These are phyloP conservation scores for Scolopax mira DNA, from an alignment of 2,113 vertebrate genomes.

Conservation along the genomic window DNA sequence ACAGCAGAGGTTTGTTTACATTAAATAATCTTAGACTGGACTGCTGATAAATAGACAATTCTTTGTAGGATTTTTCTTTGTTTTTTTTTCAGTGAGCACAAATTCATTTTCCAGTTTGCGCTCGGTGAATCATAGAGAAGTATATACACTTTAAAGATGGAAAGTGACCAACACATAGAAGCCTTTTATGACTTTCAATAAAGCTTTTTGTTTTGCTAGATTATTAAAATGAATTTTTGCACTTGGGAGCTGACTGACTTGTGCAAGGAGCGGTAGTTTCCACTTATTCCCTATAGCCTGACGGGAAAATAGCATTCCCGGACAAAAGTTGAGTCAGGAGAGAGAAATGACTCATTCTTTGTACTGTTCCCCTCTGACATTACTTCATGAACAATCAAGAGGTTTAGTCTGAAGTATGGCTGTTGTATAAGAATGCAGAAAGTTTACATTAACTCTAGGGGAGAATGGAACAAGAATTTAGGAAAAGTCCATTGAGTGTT, in stretches of 20 bases:
- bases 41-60: not conserved
- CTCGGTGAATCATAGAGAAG: not conserved
- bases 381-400: not conserved
- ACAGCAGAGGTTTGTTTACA: not conserved
- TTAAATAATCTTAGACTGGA: not conserved
- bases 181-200: not conserved
- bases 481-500: not conserved
- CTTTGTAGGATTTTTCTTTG: not conserved
- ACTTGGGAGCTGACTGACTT: not conserved
- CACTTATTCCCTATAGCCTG: not conserved
- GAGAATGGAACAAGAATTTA: not conserved
- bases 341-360: conserved; percentile 24
- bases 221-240: conserved; percentile 1
- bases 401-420: not conserved
- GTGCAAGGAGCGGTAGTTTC: not conserved
- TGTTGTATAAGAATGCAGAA: not conserved
- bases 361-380: not conserved
- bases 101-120: not conserved
- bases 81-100: not conserved
- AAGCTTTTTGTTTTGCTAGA: not conserved
- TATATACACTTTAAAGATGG: not conserved
- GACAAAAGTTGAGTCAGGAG: conserved; percentile 20
- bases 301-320: not conserved
- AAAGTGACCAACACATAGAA: not conserved
- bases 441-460: not conserved